Base-by-base conservation (phyloP, 2,113 vertebrate species). In the Sphaerodactylus townsendi region DNA sequence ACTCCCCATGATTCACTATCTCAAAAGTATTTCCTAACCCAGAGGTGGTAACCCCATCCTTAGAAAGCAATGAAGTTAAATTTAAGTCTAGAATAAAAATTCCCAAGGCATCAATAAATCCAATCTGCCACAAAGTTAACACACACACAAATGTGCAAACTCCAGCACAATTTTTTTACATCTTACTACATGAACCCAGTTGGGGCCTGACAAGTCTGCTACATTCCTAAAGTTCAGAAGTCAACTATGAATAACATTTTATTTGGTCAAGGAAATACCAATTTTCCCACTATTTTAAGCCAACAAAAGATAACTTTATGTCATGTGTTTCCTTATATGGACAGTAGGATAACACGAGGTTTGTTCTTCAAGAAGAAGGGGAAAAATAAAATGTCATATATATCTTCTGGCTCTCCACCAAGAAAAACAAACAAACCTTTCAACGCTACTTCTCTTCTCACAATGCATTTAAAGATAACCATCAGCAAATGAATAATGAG, bases 391-490 rank as follows among this genome's bases (percentile, higher is more conserved):
- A 77, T 88, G 89, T 90, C 93, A 91, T 92, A 89, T 92, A 89
- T 93, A 93, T 93, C 90, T 89, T 19, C 79, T 95, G 92, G 94
- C 91, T 88, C 81, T 65, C 41, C 72, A 76, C 92, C 93, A 93
- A 94, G 90, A 68, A 80, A 92, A 93, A 94, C 90, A 93, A 95
- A 90, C 89, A 81, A 92, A 89, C 64, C 85, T 86, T 92, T 95
- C 92, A 94, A 69, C 84, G 64, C 83, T 15, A 84, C 1, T 37
- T 91, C 90, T 86, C 75, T 84, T 89, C 84, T 94, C 92, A 95
- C 93, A 94, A 93, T 93, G 86, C 92, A 73, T 91, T 93, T 70
- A 86, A 72, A 89, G 94, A 95, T 94, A 93, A 90, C 86, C 81
- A 93, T 92, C 85, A 0, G 92, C 89, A 89, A 93, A 86, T 83